Base-by-base conservation (phyloP, 2,888 invertebrate genomes). In the Caenorhabditis sinica region DNA sequence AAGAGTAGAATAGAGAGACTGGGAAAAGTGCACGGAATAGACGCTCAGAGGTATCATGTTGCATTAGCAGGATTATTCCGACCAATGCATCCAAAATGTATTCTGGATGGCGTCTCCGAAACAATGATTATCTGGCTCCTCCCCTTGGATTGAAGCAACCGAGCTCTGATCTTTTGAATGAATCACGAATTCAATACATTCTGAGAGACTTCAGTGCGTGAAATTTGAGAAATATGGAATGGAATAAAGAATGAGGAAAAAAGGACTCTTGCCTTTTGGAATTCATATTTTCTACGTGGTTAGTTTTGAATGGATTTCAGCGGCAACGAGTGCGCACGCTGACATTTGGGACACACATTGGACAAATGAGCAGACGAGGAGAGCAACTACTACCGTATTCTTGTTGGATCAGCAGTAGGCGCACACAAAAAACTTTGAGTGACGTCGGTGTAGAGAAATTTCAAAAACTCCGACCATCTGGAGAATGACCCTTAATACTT, bases 171-270 rank as follows among this genome's bases (percentile, higher is more conserved):
- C 20, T 43, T 28, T 25, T 23, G n/a, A 58, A 49, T 30, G 60
- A 61, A 71, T 66, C 66, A 56, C 9, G 40, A 80, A 72, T 80
- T 72, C 80, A 80, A 80, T 80, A 72, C 80, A 80, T 73, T 66
- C 72, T 28, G 33, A 23, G 71, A 56, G 15, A 40, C 30, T 20
- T 9, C 49, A 60, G 58, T 66, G 73, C 45, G 66, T 69, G 74
- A 73, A 74, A 81, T 73, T 61, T 53, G 61, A 74, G 74, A 81
- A 66, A 69, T 58, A 43, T 28, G 4, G 51, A 66, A 23, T 8
- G 20, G 20, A 65, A 75, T 36, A 33, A 51, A 61, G 71, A 56
- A 33, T 68, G 74, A 25, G 71, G 65, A 45, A 58, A 53, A 61
- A 58, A 45, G 51, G 66, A 74, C 33, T 30, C 13, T 15, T 20